phyloP scores from a whole-genome alignment of 2,888 invertebrate species.

The Orchestes rusci region DNA sequence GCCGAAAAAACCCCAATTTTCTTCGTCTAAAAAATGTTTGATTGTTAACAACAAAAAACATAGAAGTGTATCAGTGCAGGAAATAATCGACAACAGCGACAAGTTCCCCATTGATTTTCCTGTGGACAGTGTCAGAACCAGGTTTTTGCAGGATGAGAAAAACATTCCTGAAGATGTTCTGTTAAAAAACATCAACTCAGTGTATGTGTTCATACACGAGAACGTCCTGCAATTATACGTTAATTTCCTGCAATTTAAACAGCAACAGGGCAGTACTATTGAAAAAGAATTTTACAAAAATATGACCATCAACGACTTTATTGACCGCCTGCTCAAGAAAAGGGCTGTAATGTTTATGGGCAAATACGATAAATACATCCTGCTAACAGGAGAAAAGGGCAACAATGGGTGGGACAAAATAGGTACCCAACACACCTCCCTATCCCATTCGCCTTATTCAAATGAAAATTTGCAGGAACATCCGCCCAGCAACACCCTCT shows the following conservation, averaged over 20 bases:
- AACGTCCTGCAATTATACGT: slow-evolving; percentile 55
- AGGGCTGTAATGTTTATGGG: slow-evolving; percentile 47
- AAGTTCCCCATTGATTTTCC: slow-evolving; percentile 43
- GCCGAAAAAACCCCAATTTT: too few relatives aligned
- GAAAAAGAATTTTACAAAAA: slow-evolving; percentile 33
- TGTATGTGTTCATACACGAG: slow-evolving; percentile 64
- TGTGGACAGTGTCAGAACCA: slow-evolving; percentile 37
- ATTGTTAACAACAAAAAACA: too few relatives aligned
- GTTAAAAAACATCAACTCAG: slow-evolving; percentile 49
- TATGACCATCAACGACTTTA: slow-evolving; percentile 45
- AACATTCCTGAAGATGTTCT: slow-evolving; percentile 26
- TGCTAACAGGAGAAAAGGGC: slow-evolving; percentile 42
- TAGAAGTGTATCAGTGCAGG: too few relatives aligned
- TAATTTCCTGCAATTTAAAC: slow-evolving; percentile 59
- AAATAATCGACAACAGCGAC: slow-evolving; percentile 41
- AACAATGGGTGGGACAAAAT: slow-evolving; percentile 48
- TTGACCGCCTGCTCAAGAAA: slow-evolving; percentile 48
- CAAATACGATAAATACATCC: slow-evolving; percentile 28
- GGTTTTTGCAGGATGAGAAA: slow-evolving; percentile 27
- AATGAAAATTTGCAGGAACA: slow-evolving; percentile 40
- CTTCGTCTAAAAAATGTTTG: too few relatives aligned
- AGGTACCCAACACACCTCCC: slow-evolving; percentile 4
- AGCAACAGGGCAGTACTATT: slow-evolving; percentile 32
- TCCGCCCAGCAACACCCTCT: slow-evolving; percentile 44
- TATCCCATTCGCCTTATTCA: background rate